These are phyloP conservation scores for Rynchops niger DNA, from an alignment of 2,113 vertebrate genomes.

Conservation along the genomic window DNA sequence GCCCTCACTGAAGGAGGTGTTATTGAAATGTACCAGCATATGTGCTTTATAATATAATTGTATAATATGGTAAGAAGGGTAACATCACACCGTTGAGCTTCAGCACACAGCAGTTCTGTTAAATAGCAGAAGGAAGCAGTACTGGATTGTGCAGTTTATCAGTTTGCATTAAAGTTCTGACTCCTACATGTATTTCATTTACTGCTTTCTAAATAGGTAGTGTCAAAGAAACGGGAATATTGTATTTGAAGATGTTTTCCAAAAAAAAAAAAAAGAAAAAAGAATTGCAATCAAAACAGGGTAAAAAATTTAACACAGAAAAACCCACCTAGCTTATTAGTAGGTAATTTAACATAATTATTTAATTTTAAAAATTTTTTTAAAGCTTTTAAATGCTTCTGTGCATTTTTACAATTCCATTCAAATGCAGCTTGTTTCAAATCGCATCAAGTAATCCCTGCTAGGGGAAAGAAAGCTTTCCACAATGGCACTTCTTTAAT, in stretches of 20 bases:
- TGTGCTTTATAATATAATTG: background rate
- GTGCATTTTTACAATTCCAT: background rate
- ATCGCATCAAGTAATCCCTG: background rate
- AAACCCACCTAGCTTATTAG: fast-evolving
- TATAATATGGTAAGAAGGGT: background rate
- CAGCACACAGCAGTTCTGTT: background rate
- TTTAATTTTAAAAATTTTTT: background rate
- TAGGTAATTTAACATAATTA: background rate
- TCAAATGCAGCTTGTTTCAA: background rate
- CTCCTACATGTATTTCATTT: background rate
- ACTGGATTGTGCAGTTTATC: background rate
- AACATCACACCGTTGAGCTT: background rate
- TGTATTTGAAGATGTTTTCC: background rate
- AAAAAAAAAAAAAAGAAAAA: background rate
- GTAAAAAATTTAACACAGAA: background rate
- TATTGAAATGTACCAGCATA: background rate
- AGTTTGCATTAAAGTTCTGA: background rate
- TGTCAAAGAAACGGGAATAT: background rate
- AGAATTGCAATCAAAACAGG: background rate
- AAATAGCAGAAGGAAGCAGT: background rate
- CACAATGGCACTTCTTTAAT: background rate
- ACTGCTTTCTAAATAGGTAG: background rate
- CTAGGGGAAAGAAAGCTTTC: background rate
- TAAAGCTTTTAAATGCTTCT: background rate
- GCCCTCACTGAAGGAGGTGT: background rate